Evolutionary conservation across 2,113 vertebrate genomes (phyloP).

Genomic region (Leptodactylus fuscus): DNA sequence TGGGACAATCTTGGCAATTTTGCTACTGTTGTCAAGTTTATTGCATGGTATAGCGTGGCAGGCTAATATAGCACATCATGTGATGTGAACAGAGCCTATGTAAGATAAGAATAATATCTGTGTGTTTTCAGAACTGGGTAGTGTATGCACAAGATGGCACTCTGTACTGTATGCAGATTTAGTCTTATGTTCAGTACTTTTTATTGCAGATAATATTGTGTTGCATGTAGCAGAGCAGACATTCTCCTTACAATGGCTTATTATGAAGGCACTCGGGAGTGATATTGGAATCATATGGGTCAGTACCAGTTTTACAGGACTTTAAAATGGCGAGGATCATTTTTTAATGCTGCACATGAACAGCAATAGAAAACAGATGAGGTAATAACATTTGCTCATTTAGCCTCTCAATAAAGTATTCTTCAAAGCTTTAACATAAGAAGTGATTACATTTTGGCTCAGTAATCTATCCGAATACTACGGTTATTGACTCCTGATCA

Average conservation of each 20-base stretch:
- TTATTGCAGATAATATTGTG: background rate
- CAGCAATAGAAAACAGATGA: constrained; percentile 56
- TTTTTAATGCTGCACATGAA: constrained; percentile 45
- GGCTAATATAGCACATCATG: background rate
- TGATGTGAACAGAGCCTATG: background rate
- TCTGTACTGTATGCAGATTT: background rate
- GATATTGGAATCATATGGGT: constrained; percentile 58
- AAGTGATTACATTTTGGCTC: constrained; percentile 60
- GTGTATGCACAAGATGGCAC: background rate
- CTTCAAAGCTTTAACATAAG: constrained; percentile 60
- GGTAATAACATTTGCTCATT: constrained; percentile 53
- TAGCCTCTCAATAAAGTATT: constrained; percentile 53
- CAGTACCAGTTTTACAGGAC: constrained; percentile 37
- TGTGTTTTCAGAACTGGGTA: background rate
- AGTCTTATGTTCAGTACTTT: background rate
- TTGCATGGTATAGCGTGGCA: no score
- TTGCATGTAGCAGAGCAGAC: constrained; percentile 7
- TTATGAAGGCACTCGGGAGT: background rate
- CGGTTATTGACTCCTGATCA: constrained; percentile 59
- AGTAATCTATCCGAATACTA: constrained; percentile 53
- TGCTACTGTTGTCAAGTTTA: no score
- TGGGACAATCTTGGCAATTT: no score
- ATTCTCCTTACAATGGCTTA: constrained; percentile 1
- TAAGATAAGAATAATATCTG: background rate
- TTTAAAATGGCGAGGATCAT: constrained; percentile 12